Evolutionary conservation across 2,888 invertebrate species (phyloP), one percentile per base, ranked within the genome.

Genomic region (Stegophylla sp.): DNA sequence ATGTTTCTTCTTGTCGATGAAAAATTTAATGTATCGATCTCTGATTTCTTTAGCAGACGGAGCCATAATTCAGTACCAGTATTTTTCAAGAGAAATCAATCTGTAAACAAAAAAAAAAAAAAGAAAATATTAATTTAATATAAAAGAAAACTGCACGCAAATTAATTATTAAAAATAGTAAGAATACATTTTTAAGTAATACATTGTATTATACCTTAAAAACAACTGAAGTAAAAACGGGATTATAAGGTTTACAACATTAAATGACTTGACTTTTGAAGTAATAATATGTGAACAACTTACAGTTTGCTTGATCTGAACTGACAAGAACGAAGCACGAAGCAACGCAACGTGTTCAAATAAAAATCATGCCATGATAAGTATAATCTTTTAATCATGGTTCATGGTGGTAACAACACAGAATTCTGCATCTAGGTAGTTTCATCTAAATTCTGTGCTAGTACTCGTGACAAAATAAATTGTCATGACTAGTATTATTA

Each of bases 21-120:
- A 97, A 87, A 96, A 98, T 86, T 97, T 91, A 83, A 98, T 91
- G 86, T 94, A 98, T 45, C 91, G 89, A 86, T 92, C 89, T 66
- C 97, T 91, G 84, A 98, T 92, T 86, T 95, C 91, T 85, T 92
- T 92, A 5, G 94, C 93, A 82, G 90, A 74, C 15, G 75, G 66
- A 66, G 7, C 61, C 79, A 79, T 79, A 34, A 34, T 77, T 7
- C 3, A 1, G n/a, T 13, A 28, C 45, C 41, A 51, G 23, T 7
- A 26, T 1, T 20, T 12, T 23, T 43, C 7, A 7, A 5, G n/a
- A 9, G 1, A 51, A 64, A 74, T 61, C 0, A 5, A 75, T 17
- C 75, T 75, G 75, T 34, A 77, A 74, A 77, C n/a, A n/a, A n/a
- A n/a, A n/a, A n/a, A n/a, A n/a, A n/a, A n/a, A n/a, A n/a, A n/a